Percentiles rank a stretch among this genome's conserved stretches.
Evolutionary conservation across 2,888 invertebrate species (phyloP).

Genomic region (Chorisops tibialis): DNA sequence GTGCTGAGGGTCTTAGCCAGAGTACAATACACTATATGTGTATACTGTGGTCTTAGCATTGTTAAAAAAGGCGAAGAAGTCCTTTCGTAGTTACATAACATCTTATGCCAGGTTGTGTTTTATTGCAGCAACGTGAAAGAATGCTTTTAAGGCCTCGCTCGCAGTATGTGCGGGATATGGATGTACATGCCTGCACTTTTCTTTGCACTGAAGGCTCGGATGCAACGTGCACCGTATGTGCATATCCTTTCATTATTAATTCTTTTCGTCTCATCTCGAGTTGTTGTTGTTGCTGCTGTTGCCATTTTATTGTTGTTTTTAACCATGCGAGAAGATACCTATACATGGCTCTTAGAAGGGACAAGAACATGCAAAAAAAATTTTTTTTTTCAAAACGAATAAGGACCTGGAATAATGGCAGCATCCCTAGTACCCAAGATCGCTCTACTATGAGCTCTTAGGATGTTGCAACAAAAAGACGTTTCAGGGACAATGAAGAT

Average conservation of each 20-base stretch:
- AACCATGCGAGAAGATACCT: too few species aligned
- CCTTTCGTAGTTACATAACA: conserved; percentile 10
- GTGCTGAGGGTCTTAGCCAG: neutral
- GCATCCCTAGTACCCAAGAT: neutral
- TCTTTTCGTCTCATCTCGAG: neutral
- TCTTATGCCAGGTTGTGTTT: neutral
- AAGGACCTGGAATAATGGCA: conserved; percentile 13
- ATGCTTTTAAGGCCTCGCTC: conserved; percentile 16
- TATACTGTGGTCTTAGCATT: neutral
- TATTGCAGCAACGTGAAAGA: conserved; percentile 18
- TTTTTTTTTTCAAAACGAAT: conserved; percentile 4
- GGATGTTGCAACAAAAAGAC: conserved; percentile 29
- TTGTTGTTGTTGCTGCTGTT: too few species aligned
- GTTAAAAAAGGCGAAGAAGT: conserved; percentile 9
- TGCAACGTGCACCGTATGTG: conserved; percentile 18
- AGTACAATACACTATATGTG: neutral
- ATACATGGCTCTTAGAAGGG: too few species aligned
- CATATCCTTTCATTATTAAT: conserved; percentile 27
- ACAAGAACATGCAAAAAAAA: too few species aligned
- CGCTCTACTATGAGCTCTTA: conserved; percentile 12
- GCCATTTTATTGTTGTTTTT: too few species aligned
- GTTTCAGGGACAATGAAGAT: conserved; percentile 33
- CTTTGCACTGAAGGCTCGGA: too few species aligned
- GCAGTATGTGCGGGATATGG: neutral
- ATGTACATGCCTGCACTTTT: conserved; percentile 26